A percentile compares a stretch with the other conserved stretches of the same genome.
These are phyloP conservation scores for Xiphophorus maculatus DNA, from an alignment of 2,113 vertebrate species.

Conservation along the genomic window DNA sequence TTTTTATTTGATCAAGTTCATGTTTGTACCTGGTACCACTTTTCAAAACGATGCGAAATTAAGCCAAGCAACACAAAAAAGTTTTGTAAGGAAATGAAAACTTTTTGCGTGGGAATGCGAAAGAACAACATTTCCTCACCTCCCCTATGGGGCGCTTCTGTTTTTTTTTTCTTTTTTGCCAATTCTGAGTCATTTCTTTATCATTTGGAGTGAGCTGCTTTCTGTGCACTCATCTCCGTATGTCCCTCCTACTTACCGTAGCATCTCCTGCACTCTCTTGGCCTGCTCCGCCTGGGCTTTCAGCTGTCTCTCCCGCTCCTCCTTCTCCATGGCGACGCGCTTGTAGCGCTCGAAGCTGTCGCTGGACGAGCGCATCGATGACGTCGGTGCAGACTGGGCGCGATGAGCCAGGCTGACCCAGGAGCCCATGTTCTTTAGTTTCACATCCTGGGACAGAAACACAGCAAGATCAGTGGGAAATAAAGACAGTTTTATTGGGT, in stretches of 20 bases:
- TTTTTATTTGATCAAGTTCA: too few relatives aligned
- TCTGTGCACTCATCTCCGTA: background rate
- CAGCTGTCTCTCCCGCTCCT: conserved; percentile 89
- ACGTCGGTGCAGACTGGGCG: conserved; percentile 84
- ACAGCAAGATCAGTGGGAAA: background rate
- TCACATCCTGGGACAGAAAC: conserved; percentile 46
- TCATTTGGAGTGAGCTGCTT: background rate
- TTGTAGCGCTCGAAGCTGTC: conserved; percentile 93
- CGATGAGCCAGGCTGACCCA: conserved; percentile 93
- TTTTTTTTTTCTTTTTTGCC: background rate
- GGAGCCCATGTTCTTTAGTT: conserved; percentile 91
- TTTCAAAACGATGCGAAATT: background rate
- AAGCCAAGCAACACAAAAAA: background rate
- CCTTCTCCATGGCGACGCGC: conserved; percentile 88
- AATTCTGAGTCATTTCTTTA: too few relatives aligned
- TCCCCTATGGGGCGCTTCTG: too few relatives aligned
- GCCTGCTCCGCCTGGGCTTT: conserved; percentile 89
- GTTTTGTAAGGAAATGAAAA: too few relatives aligned
- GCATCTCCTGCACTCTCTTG: conserved; percentile 83
- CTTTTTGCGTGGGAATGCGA: too few relatives aligned
- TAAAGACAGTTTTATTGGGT: background rate
- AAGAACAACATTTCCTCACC: too few relatives aligned
- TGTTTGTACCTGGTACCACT: background rate
- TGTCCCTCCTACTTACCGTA: conserved; percentile 74
- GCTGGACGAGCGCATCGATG: conserved; percentile 87